A percentile compares a stretch with the other conserved stretches of the same genome.
Conservation (phyloP, 2,113 vertebrate genomes). For the Odontophorus gujanensis region DNA sequence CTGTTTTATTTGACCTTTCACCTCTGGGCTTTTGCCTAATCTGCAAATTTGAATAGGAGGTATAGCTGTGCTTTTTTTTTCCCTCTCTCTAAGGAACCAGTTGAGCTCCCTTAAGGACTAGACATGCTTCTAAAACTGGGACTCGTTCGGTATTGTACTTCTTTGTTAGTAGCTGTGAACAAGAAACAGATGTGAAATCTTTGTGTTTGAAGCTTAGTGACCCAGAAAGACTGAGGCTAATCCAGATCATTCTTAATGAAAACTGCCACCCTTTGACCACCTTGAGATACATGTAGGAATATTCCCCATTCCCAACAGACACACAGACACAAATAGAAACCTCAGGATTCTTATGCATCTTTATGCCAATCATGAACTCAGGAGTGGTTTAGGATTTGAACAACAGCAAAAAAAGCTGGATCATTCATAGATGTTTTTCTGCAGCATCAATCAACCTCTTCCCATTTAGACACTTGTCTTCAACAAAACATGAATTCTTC, state of each 20-base stretch:
- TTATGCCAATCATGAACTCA: background rate
- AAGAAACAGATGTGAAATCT: constrained; percentile 76
- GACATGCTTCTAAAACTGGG: constrained; percentile 25
- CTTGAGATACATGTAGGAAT: background rate
- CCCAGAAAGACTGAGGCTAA: constrained; percentile 63
- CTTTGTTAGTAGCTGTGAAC: constrained; percentile 68
- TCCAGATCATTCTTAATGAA: constrained; percentile 63
- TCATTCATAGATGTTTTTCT: background rate
- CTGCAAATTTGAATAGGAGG: constrained; percentile 68
- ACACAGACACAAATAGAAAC: background rate
- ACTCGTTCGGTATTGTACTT: constrained; percentile 19
- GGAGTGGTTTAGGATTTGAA: background rate
- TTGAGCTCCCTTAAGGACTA: constrained; percentile 38
- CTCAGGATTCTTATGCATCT: background rate
- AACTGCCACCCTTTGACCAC: constrained; percentile 54
- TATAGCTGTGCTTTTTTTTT: background rate
- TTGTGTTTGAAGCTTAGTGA: constrained; percentile 58
- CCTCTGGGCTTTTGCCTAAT: constrained; percentile 62
- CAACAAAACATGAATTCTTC: background rate
- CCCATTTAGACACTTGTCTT: background rate
- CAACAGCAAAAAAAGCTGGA: background rate
- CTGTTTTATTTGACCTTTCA: constrained; percentile 64
- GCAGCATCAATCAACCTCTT: background rate
- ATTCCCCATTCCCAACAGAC: background rate
- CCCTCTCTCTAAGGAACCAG: background rate